Base-by-base conservation (phyloP, 2,888 invertebrate genomes). In the Vandiemenella viatica region DNA sequence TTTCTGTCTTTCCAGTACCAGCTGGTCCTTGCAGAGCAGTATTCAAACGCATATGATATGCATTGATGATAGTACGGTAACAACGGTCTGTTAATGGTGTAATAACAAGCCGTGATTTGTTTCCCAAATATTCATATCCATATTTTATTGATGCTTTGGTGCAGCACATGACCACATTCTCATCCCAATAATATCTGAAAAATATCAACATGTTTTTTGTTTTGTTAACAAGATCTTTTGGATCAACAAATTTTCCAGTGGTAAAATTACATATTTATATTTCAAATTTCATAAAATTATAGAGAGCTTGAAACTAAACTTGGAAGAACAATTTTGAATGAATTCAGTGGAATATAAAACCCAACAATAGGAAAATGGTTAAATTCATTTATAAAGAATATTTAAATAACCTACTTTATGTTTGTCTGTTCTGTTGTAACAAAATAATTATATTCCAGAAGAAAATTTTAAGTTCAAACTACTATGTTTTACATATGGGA, bases 1-100 rank as follows among this genome's bases (percentile, higher is more conserved):
- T 88, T 70, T 90, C 90, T 0, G 89, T 90, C 69, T 90, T 90
- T 1, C 90, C 90, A 0, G 89, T 89, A 1, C 89, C 88, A 0
- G 86, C 84, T 0, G 89, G 89, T 0, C 85, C 85, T 67, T 85
- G 84, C 0, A 83, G 83, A 4, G 84, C 83, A n/a, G 87, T 88
- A 60, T 87, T 86, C 56, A 89, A 67, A 65, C 89, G 84, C 43
- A 89, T 70, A 60, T 83, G 82, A 64, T 83, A 87, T 1, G 89
- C 88, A 0, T 85, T 85, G 54, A 89, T 78, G 47, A 90, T 67
- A 0, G 88, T 89, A 18, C 88, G 75, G 63, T 87, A 88, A 62
- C 88, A 88, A 55, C 87, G 74, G 62, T 82, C 82, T 2, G 83
- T 83, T 55, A 83, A 65, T 1, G 83, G 83, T 1, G 83, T 83